Conservation (phyloP, 2,797 vertebrate genomes). For the Amblyopsis hoosieri region DNA sequence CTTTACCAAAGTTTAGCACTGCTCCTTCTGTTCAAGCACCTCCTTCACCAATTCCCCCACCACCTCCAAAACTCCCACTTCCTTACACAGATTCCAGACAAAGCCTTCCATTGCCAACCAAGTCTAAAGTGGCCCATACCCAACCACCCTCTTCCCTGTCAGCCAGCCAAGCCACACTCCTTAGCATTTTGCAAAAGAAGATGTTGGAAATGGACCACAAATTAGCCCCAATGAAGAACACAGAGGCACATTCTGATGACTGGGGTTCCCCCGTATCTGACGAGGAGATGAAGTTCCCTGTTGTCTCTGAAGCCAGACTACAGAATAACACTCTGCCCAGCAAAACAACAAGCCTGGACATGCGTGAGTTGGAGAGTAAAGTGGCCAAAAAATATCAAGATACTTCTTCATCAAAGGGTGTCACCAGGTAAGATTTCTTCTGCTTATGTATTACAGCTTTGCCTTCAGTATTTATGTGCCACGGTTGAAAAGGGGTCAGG, state of each 20-base stretch:
- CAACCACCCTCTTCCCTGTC: constrained; percentile 46
- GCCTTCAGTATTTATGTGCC: background rate
- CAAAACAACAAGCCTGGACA: constrained; percentile 61
- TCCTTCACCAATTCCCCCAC: constrained; percentile 30
- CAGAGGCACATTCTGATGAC: constrained; percentile 67
- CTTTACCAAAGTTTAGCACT: background rate
- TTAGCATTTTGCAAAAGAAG: constrained; percentile 82
- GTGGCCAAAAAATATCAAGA: constrained; percentile 56
- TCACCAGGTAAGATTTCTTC: constrained; percentile 58
- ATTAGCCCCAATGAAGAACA: constrained; percentile 49
- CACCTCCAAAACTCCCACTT: constrained; percentile 43
- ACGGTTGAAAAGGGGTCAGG: background rate
- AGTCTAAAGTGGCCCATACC: constrained; percentile 26
- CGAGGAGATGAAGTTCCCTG: constrained; percentile 55
- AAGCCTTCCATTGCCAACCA: constrained; percentile 42
- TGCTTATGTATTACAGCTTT: background rate
- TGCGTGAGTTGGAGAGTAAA: constrained; percentile 71
- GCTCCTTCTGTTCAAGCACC: constrained; percentile 8
- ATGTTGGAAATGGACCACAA: constrained; percentile 83
- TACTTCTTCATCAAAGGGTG: constrained; percentile 35
- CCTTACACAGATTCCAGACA: constrained; percentile 36
- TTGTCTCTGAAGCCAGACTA: constrained; percentile 19
- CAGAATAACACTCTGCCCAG: constrained; percentile 34
- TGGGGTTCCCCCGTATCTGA: constrained; percentile 68
- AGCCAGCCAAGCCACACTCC: constrained; percentile 73